These are phyloP conservation scores for Pseudocheirus occidentalis DNA, from an alignment of 2,797 vertebrate species.

Conservation along the genomic window DNA sequence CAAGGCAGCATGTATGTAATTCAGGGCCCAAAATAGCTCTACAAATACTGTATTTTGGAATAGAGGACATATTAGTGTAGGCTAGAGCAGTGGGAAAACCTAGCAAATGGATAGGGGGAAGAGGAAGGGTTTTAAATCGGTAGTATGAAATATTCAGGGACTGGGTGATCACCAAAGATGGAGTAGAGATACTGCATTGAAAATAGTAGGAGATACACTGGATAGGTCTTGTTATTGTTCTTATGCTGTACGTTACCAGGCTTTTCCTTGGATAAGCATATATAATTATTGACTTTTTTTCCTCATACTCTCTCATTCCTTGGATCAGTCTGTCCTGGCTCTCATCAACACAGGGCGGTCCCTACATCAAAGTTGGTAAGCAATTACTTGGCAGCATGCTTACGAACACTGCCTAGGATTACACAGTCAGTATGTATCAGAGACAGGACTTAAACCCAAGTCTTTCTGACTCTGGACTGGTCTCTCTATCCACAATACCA, in stretches of 20 bases:
- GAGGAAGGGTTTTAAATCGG: not conserved
- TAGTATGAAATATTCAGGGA: not conserved
- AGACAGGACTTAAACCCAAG: not conserved
- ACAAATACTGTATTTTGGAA: not conserved
- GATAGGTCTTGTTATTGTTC: not conserved
- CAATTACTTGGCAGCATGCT: not conserved
- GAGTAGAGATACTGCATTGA: not conserved
- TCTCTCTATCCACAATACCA: not conserved
- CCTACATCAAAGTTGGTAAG: not conserved
- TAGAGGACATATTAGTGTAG: not conserved
- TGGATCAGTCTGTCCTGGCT: not conserved
- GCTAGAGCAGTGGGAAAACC: not conserved
- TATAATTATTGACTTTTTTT: not conserved
- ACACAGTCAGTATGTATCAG: not conserved
- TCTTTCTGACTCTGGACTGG: not conserved
- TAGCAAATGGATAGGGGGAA: not conserved
- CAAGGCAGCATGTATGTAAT: not conserved
- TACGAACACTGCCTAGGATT: not conserved
- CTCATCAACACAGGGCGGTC: not conserved
- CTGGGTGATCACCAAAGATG: not conserved
- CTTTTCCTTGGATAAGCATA: not conserved
- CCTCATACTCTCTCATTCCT: not conserved
- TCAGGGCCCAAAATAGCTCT: not conserved
- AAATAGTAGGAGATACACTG: not conserved
- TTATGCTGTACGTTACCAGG: not conserved